Evolutionary conservation across 2,888 invertebrate genomes (phyloP).

Genomic region (Entomobrya proxima): DNA sequence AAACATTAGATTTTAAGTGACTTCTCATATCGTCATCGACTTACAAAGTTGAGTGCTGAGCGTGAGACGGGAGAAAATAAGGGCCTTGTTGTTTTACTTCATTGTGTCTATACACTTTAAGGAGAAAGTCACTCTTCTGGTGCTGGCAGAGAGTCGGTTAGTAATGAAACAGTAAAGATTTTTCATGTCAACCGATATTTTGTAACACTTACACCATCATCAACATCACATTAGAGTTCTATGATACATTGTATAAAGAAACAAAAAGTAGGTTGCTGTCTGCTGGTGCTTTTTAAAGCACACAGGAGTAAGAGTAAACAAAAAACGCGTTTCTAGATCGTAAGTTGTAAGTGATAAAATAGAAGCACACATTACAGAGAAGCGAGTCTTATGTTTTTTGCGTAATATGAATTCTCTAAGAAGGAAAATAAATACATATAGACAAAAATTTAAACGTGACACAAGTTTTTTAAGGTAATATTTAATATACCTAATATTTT

Average conservation of each 20-base stretch:
- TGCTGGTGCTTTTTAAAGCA: not conserved
- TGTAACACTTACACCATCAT: slow-evolving; percentile 4
- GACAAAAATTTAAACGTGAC: no score
- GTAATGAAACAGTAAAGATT: slow-evolving; percentile 45
- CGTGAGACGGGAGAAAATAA: not conserved
- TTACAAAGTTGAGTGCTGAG: not conserved
- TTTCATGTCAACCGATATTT: slow-evolving; percentile 59
- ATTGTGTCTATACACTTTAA: not conserved
- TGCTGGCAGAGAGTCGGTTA: slow-evolving; percentile 14
- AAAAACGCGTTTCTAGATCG: not conserved
- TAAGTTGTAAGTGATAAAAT: not conserved
- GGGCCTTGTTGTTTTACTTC: not conserved
- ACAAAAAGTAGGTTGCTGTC: not conserved
- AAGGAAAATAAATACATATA: no score
- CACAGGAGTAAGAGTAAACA: not conserved
- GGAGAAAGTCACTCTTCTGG: no score
- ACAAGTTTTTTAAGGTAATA: no score
- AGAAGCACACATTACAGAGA: no score
- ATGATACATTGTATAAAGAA: slow-evolving; percentile 29
- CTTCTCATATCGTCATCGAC: slow-evolving; percentile 27
- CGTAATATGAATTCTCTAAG: no score
- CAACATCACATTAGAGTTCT: no score
- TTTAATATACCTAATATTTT: no score
- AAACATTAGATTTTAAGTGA: slow-evolving; percentile 59
- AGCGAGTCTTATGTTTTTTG: no score